Evolutionary conservation across 2,888 invertebrate species (phyloP).

Genomic region (Osedax frankpressi): DNA sequence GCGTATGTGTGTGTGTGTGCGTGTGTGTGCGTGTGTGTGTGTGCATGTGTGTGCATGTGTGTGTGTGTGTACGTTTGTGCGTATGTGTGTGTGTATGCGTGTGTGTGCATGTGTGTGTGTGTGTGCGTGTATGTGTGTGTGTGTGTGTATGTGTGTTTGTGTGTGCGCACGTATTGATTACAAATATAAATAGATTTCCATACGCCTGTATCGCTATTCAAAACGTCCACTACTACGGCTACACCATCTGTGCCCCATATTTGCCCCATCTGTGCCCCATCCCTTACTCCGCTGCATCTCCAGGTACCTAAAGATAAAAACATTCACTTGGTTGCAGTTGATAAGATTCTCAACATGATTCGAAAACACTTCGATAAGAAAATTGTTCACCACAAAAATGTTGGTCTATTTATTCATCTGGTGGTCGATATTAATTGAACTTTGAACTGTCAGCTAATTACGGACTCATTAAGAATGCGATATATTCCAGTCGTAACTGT

Average conservation of each 20-base stretch:
- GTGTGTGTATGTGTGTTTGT: neutral
- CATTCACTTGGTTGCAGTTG: neutral
- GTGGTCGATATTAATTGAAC: too few relatives aligned
- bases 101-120: neutral
- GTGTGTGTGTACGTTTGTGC: neutral
- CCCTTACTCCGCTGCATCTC: neutral
- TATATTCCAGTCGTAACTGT: too few relatives aligned
- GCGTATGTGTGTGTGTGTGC: constrained; percentile 49
- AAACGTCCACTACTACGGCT: too few relatives aligned
- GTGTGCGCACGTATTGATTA: constrained; percentile 24
- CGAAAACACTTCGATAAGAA: neutral
- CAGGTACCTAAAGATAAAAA: neutral
- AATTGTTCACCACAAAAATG: too few relatives aligned
- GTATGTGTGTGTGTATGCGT: neutral
- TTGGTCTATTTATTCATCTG: too few relatives aligned
- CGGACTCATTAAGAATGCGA: too few relatives aligned
- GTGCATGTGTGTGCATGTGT: neutral
- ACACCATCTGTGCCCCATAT: too few relatives aligned
- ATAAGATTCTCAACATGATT: neutral
- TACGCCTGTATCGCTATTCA: too few relatives aligned
- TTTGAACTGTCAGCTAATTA: too few relatives aligned
- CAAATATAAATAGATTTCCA: too few relatives aligned
- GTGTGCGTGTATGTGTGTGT: neutral
- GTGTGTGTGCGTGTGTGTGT: neutral
- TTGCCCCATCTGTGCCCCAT: too few relatives aligned